These are phyloP conservation scores for Strix uralensis DNA, from an alignment of 2,113 vertebrate genomes.

Conservation along the genomic window DNA sequence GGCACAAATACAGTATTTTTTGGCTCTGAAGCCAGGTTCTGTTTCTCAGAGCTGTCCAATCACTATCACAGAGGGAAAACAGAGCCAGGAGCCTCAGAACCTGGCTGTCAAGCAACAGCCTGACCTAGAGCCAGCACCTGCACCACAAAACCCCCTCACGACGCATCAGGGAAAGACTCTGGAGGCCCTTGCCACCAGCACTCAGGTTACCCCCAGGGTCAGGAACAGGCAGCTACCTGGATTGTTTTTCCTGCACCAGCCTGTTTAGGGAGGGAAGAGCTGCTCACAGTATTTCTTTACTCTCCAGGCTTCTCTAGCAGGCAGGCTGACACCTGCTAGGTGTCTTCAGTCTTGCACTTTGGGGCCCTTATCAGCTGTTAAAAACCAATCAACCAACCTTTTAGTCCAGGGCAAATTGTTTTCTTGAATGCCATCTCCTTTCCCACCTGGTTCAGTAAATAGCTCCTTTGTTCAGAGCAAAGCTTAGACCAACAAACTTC, in stretches of 20 bases:
- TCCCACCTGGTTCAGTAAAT: neutral
- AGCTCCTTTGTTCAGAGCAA: neutral
- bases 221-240: neutral
- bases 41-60: neutral
- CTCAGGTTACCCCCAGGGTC: neutral
- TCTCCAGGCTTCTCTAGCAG: neutral
- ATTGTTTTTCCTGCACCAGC: neutral
- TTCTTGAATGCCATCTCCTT: neutral
- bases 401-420: neutral
- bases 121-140: neutral
- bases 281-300: neutral
- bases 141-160: neutral
- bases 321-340: neutral
- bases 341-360: neutral
- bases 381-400: neutral
- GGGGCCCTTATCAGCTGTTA: neutral
- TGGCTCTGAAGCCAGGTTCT: neutral
- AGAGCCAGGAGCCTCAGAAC: neutral
- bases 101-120: fast-evolving
- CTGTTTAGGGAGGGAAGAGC: neutral
- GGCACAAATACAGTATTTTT: neutral
- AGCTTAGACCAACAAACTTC: neutral
- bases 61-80: fast-evolving
- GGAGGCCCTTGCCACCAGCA: neutral
- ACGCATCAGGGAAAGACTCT: too few species aligned